Percentiles rank a stretch among this genome's conserved stretches.
Conservation (phyloP, 2,888 invertebrate species). For the Leucozona laternaria region DNA sequence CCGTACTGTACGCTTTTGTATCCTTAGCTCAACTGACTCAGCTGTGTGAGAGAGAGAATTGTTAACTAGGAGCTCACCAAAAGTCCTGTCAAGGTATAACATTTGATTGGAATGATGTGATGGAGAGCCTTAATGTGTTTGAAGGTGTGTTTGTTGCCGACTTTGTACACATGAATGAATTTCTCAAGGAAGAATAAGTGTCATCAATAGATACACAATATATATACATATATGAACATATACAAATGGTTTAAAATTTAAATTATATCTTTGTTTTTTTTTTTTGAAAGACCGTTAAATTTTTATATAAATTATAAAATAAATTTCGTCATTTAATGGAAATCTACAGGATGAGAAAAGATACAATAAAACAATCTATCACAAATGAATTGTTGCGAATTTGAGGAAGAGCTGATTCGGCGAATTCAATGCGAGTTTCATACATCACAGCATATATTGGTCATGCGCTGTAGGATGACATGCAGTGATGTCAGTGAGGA, state of each 20-base stretch:
- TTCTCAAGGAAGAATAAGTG: conserved; percentile 26
- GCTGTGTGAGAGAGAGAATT: conserved; percentile 71
- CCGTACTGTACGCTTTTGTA: conserved; percentile 80
- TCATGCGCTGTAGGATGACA: background rate
- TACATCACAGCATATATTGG: conserved; percentile 17
- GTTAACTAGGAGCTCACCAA: conserved; percentile 67
- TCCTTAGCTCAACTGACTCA: conserved; percentile 83
- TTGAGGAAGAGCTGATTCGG: conserved; percentile 1
- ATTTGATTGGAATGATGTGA: conserved; percentile 21
- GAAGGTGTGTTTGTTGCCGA: conserved; percentile 62
- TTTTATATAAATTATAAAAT: background rate
- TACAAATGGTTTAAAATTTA: background rate
- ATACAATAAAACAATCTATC: background rate
- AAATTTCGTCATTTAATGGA: background rate
- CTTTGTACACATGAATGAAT: conserved; percentile 70
- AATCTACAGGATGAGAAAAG: background rate
- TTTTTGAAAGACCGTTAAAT: background rate
- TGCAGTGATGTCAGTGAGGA: conserved; percentile 7
- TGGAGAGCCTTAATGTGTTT: conserved; percentile 55
- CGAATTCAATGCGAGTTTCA: conserved; percentile 4
- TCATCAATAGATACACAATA: conserved; percentile 3
- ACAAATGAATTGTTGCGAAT: background rate
- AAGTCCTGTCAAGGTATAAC: conserved; percentile 67
- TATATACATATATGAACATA: background rate
- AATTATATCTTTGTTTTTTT: background rate